Percentiles rank a stretch among this genome's conserved stretches.
These are phyloP conservation scores for Biston stratarius DNA, from an alignment of 2,888 invertebrate species.

Conservation along the genomic window DNA sequence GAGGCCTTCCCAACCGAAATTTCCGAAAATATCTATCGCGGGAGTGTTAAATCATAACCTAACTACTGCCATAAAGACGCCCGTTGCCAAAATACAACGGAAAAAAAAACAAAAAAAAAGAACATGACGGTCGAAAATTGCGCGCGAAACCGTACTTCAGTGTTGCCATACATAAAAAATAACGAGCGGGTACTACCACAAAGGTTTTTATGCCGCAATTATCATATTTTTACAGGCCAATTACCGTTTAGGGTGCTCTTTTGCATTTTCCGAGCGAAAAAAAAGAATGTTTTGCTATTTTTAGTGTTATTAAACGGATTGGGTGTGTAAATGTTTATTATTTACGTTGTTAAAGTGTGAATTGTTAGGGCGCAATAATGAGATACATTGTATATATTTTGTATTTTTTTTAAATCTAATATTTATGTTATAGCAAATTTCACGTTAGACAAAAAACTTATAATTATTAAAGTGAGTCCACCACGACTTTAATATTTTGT, in stretches of 20 bases:
- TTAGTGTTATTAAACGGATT: slow-evolving; percentile 54
- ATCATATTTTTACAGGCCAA: slow-evolving; percentile 76
- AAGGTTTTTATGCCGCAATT: slow-evolving; percentile 76
- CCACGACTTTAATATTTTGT: too few relatives aligned
- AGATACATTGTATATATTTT: too few relatives aligned
- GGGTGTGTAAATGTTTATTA: slow-evolving; percentile 35
- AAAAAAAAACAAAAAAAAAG: slow-evolving; percentile 52
- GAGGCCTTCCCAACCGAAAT: slow-evolving; percentile 16
- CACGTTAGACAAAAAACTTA: too few relatives aligned
- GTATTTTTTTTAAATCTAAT: too few relatives aligned
- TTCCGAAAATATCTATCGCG: slow-evolving; percentile 29
- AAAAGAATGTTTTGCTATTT: slow-evolving; percentile 45
- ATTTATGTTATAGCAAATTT: too few relatives aligned
- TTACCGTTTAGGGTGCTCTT: slow-evolving; percentile 70
- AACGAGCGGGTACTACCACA: slow-evolving; percentile 70
- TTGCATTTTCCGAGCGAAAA: slow-evolving; percentile 56
- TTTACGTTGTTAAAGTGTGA: slow-evolving; percentile 14
- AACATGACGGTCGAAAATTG: slow-evolving; percentile 63
- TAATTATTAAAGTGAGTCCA: too few relatives aligned
- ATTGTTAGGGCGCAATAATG: slow-evolving; percentile 9
- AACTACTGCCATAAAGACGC: slow-evolving; percentile 42
- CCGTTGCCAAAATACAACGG: slow-evolving; percentile 42
- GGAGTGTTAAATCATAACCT: slow-evolving; percentile 36
- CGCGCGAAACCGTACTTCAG: slow-evolving; percentile 62
- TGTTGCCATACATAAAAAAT: slow-evolving; percentile 69